phyloP scores from a whole-genome alignment of 2,113 vertebrate genomes.

The Helogale parvula region DNA sequence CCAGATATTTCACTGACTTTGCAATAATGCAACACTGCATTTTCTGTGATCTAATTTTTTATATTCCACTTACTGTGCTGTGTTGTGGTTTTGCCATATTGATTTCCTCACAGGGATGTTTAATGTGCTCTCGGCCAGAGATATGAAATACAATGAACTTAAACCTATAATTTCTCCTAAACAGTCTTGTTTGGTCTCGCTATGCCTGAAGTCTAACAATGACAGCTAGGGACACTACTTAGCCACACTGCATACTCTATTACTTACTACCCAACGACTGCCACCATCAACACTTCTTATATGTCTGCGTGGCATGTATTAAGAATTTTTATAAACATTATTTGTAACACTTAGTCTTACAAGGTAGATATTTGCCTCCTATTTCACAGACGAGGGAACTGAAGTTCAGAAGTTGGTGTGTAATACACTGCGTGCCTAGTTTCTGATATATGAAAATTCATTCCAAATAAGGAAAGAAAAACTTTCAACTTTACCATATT shows the following conservation, averaged over 20 bases:
- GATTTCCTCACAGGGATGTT: neutral
- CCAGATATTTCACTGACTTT: neutral
- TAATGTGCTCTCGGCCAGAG: neutral
- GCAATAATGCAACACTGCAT: neutral
- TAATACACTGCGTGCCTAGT: neutral
- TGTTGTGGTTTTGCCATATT: neutral
- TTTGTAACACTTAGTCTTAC: neutral
- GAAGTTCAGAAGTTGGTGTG: neutral
- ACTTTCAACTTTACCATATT: neutral
- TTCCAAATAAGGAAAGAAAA: neutral
- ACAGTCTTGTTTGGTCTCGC: neutral
- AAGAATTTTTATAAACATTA: neutral
- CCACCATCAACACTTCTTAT: neutral
- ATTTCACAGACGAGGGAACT: neutral
- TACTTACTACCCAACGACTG: neutral
- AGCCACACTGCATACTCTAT: neutral
- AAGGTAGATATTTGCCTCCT: neutral
- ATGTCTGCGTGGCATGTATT: neutral
- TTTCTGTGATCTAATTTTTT: neutral
- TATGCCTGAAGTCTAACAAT: neutral
- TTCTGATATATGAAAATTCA: neutral
- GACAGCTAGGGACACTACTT: neutral
- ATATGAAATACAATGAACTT: neutral
- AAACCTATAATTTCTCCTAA: neutral
- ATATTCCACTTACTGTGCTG: neutral